Percentiles rank a stretch among this genome's conserved stretches.
Conservation (phyloP, 2,797 vertebrate genomes). For the Psittacula echo region DNA sequence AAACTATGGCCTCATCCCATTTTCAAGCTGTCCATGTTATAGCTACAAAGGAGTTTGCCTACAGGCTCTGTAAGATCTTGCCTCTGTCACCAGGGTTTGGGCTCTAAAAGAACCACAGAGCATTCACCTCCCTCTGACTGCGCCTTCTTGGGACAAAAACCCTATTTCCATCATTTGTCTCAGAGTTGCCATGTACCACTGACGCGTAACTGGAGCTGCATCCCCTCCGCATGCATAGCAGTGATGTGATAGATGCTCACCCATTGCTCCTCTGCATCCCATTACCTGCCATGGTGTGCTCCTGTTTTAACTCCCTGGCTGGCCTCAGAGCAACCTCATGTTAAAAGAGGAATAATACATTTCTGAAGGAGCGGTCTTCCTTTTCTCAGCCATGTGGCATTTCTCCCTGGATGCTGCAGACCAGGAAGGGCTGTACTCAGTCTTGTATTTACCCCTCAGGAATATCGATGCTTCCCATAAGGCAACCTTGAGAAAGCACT, state of each 20-base stretch:
- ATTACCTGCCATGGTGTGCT: not conserved
- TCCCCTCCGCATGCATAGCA: rapidly evolving
- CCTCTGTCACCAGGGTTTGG: not conserved
- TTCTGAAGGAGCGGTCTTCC: not conserved
- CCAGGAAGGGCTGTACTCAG: not conserved
- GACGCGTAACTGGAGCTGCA: not conserved
- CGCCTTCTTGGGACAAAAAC: not conserved
- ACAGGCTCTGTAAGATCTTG: not conserved
- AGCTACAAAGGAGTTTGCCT: not conserved
- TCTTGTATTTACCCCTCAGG: not conserved
- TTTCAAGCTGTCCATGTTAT: not conserved
- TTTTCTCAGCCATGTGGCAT: not conserved
- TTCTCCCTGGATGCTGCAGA: not conserved
- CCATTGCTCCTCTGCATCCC: not conserved
- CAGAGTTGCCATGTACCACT: not conserved
- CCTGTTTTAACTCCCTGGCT: not conserved
- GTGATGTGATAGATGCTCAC: not conserved
- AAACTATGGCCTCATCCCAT: not conserved
- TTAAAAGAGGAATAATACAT: not conserved
- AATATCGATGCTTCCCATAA: not conserved
- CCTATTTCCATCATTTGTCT: not conserved
- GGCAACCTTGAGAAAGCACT: not conserved
- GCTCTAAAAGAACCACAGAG: not conserved
- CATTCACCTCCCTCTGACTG: not conserved
- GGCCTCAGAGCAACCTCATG: not conserved